Percentiles rank a stretch among this genome's conserved stretches.
Conservation (phyloP, 1,140 invertebrate species). For the Leguminivora glycinivorella region DNA sequence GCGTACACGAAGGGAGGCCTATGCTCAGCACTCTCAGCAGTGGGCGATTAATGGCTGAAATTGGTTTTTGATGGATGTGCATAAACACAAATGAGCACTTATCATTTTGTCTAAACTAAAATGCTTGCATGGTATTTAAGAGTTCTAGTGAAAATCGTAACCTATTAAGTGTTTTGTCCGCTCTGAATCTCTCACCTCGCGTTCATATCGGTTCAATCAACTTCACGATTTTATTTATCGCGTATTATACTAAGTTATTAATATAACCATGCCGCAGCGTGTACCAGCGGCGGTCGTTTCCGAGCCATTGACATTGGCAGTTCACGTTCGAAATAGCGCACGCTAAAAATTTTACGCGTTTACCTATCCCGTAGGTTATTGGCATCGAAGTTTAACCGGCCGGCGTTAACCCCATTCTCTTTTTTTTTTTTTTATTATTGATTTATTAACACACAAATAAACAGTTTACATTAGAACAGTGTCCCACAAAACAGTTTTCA, state of each 20-base stretch:
- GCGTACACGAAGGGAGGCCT: too few relatives aligned
- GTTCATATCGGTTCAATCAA: slow-evolving; percentile 46
- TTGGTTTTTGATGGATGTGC: too few relatives aligned
- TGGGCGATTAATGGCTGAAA: too few relatives aligned
- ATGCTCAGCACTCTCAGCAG: too few relatives aligned
- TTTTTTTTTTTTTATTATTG: background rate
- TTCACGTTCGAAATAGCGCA: slow-evolving; percentile 53
- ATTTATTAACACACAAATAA: too few relatives aligned
- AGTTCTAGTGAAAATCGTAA: background rate
- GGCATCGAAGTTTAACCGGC: slow-evolving; percentile 21
- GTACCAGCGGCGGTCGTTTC: slow-evolving; percentile 51
- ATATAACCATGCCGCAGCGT: slow-evolving; percentile 22
- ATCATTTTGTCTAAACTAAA: too few relatives aligned
- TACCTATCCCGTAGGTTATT: slow-evolving; percentile 28
- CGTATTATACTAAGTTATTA: slow-evolving; percentile 26
- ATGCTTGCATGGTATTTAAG: background rate
- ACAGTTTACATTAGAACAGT: too few relatives aligned
- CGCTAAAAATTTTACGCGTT: slow-evolving; percentile 31
- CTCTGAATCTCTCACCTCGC: slow-evolving; percentile 35
- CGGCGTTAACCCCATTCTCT: slow-evolving; percentile 16
- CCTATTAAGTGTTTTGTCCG: slow-evolving; percentile 31
- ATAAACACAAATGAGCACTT: background rate
- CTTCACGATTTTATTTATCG: slow-evolving; percentile 51
- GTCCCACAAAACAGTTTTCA: too few relatives aligned
- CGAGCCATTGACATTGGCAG: slow-evolving; percentile 67